Evolutionary conservation across 2,113 vertebrate genomes (phyloP).

Genomic region (Chionodraco myersi): DNA sequence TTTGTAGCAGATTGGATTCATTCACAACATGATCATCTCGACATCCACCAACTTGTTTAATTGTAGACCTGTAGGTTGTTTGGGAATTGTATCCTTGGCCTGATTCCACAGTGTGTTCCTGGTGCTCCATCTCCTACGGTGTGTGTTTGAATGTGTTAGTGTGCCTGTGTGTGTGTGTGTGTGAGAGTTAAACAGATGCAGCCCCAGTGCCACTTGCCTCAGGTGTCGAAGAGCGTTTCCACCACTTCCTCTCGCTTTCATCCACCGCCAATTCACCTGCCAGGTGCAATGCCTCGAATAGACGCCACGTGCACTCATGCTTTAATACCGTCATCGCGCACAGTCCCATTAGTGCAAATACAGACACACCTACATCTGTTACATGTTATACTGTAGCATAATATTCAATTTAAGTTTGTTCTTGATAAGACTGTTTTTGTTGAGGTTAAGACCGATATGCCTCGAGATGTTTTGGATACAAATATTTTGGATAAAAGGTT

Average conservation of each 20-base stretch:
- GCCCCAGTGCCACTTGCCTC: conserved; percentile 68
- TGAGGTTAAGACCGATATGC: background rate
- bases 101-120: conserved; percentile 33
- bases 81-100: conserved; percentile 57
- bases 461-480: background rate
- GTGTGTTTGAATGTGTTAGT: conserved; percentile 1
- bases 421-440: background rate
- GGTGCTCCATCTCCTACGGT: conserved; percentile 7
- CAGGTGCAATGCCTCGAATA: conserved; percentile 76
- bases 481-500: background rate
- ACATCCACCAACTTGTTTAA: conserved; percentile 53
- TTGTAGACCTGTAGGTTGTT: conserved; percentile 42
- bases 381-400: background rate
- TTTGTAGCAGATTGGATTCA: conserved; percentile 58
- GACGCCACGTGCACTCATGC: conserved; percentile 52
- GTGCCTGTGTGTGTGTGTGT: background rate
- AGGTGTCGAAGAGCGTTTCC: conserved; percentile 74
- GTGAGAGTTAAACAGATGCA: conserved; percentile 68
- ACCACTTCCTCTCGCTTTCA: conserved; percentile 76
- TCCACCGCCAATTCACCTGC: conserved; percentile 77
- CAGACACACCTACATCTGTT: conserved; percentile 38
- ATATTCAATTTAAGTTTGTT: background rate
- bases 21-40: conserved; percentile 51
- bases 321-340: conserved; percentile 48
- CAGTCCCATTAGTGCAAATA: conserved; percentile 47